A percentile compares a stretch with the other conserved stretches of the same genome.
Evolutionary conservation across 2,797 vertebrate species (phyloP).

Genomic region (Graptemys geographica): DNA sequence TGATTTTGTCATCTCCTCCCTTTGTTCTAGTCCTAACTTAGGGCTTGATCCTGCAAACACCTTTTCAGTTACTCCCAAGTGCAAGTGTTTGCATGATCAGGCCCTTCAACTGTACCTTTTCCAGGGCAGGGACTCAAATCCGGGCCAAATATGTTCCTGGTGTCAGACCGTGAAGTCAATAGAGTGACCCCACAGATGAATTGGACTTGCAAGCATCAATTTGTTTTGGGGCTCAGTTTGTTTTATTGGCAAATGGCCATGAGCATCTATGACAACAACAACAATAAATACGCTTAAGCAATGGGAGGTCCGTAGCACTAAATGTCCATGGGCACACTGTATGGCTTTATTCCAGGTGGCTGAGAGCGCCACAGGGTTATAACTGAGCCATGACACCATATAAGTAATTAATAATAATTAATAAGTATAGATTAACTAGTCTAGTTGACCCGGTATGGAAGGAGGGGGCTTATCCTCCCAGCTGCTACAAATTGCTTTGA

Average conservation of each 20-base stretch:
- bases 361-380: too few relatives aligned
- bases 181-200: not conserved
- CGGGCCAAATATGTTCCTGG: not conserved
- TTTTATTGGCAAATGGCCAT: not conserved
- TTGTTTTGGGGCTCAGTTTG: not conserved
- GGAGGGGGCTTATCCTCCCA: not conserved
- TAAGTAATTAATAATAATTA: not conserved
- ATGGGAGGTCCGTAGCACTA: too few relatives aligned
- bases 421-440: not conserved
- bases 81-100: not conserved
- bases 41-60: not conserved
- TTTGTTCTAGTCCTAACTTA: not conserved
- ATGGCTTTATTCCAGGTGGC: too few relatives aligned
- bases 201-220: not conserved
- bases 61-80: not conserved
- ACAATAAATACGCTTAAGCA: too few relatives aligned
- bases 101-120: not conserved
- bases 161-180: not conserved
- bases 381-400: not conserved
- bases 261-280: not conserved
- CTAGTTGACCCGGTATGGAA: not conserved
- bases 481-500: not conserved
- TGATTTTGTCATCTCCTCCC: not conserved
- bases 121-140: not conserved
- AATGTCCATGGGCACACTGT: too few relatives aligned